Evolutionary conservation across 64 coral and sea anemone species (phyloP).

Genomic region (Cladopsammia gracilis): DNA sequence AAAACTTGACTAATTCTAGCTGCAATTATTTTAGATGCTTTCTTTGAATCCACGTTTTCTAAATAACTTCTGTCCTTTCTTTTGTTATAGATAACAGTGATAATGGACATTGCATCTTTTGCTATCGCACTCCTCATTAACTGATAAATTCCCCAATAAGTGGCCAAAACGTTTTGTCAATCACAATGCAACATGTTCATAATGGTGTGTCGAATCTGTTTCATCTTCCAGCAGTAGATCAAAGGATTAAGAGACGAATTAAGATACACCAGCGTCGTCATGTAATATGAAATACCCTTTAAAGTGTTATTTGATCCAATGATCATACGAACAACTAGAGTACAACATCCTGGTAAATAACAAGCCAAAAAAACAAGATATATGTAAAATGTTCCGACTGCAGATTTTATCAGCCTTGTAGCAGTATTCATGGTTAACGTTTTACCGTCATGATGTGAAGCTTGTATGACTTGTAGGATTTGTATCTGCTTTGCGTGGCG

Average conservation of each 20-base stretch:
- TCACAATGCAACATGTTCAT: neutral
- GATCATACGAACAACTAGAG: neutral
- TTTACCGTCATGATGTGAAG: neutral
- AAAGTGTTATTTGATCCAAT: neutral
- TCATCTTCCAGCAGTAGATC: conserved; percentile 20
- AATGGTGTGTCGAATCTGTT: neutral
- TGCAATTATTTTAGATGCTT: no score
- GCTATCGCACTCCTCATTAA: no score
- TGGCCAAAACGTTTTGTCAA: no score
- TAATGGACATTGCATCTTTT: no score
- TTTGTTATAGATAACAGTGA: no score
- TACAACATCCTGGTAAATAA: neutral
- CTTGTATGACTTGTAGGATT: neutral
- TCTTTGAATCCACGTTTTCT: no score
- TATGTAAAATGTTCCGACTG: neutral
- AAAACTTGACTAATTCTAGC: no score
- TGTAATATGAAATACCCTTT: neutral
- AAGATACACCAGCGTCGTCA: neutral
- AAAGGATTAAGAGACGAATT: neutral
- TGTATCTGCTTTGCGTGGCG: neutral
- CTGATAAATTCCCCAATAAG: no score
- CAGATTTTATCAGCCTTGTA: neutral
- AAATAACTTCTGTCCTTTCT: no score
- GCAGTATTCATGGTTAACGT: neutral
- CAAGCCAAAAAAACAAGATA: neutral